Evolutionary conservation across 2,797 vertebrate species (phyloP).

Genomic region (Sebastes paucispinis): DNA sequence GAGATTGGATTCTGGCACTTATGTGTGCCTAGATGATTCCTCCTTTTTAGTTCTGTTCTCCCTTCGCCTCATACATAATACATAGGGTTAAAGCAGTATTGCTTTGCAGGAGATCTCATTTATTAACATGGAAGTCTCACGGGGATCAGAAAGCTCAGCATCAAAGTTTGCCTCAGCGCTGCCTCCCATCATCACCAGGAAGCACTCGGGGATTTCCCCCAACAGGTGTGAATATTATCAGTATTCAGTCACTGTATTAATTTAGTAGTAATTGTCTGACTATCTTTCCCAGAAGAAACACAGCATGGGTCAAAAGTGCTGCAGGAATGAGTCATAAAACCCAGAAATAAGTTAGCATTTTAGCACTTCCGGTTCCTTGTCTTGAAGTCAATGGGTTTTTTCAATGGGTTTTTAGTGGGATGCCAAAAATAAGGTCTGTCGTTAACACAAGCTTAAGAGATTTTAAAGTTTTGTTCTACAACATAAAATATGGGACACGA

Average conservation of each 20-base stretch:
- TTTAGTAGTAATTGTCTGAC: slow-evolving; percentile 10
- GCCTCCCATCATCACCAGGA: slow-evolving; percentile 55
- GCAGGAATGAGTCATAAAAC: no score
- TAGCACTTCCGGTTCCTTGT: no score
- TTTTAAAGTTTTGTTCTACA: no score
- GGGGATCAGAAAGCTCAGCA: slow-evolving; percentile 72
- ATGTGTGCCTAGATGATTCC: slow-evolving; percentile 82
- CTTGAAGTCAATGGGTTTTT: no score
- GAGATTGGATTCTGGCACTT: slow-evolving; percentile 86
- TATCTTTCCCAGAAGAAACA: background rate
- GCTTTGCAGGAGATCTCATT: slow-evolving; percentile 80
- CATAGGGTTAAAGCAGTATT: slow-evolving; percentile 82
- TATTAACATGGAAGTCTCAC: slow-evolving; percentile 82
- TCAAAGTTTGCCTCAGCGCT: slow-evolving; percentile 64
- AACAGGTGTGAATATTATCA: slow-evolving; percentile 59
- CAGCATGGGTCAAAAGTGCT: background rate
- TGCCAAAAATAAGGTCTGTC: no score
- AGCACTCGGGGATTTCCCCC: slow-evolving; percentile 54
- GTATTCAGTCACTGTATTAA: slow-evolving; percentile 20
- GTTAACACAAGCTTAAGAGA: no score
- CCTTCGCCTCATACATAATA: slow-evolving; percentile 84
- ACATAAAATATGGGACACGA: no score
- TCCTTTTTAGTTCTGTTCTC: slow-evolving; percentile 82
- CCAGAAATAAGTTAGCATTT: no score
- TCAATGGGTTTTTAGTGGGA: no score